Percentiles rank a stretch among this genome's conserved stretches.
Evolutionary conservation across 2,888 invertebrate genomes (phyloP).

Genomic region (Chaetogeoica ovagalla): DNA sequence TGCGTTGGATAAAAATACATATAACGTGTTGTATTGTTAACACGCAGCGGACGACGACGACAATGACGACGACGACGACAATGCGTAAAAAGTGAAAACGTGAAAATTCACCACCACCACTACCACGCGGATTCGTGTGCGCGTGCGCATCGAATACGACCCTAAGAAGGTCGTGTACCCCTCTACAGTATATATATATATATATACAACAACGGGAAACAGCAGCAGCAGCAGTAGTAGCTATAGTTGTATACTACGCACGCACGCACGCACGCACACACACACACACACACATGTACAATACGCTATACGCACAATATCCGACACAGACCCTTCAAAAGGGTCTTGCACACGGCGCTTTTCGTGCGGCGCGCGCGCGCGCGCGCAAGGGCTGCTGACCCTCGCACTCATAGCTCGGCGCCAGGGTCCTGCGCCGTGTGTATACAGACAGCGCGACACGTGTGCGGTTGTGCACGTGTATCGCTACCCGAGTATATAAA

Average conservation of each 20-base stretch:
- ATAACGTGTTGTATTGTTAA: no score
- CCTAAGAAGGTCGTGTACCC: constrained; percentile 45
- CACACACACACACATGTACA: not conserved
- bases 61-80: not conserved
- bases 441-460: constrained; percentile 2
- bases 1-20: no score
- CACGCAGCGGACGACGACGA: no score
- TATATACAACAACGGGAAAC: not conserved
- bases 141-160: constrained; percentile 16
- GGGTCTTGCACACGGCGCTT: constrained; percentile 42
- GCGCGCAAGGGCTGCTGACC: constrained; percentile 40
- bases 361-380: constrained; percentile 12
- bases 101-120: constrained; percentile 34
- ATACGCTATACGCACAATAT: not conserved
- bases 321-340: not conserved
- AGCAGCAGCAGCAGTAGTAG: not conserved
- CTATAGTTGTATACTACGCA: not conserved
- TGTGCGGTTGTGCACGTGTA: constrained; percentile 38
- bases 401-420: constrained; percentile 7
- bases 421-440: not conserved
- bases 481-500: not conserved
- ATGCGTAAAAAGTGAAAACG: not conserved
- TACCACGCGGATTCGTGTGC: constrained; percentile 14
- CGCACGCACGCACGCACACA: not conserved
- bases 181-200: not conserved